Percentiles rank a stretch among this genome's conserved stretches.
Conservation (phyloP, 2,113 vertebrate species). For the Odocoileus hemionus region DNA sequence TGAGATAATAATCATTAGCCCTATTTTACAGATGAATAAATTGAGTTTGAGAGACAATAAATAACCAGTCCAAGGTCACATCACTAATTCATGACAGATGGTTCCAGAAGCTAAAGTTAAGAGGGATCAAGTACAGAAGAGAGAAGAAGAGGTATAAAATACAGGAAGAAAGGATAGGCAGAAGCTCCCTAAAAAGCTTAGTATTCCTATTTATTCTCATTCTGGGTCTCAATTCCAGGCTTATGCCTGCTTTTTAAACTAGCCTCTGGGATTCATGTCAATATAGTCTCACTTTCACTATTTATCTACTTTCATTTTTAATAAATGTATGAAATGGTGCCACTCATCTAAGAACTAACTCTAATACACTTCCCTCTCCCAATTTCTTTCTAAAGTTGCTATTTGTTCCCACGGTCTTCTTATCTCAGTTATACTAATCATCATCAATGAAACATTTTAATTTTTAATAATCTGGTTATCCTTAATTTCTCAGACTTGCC, state of each 20-base stretch:
- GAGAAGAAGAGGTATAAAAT: neutral
- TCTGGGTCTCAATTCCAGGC: neutral
- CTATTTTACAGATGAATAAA: slow-evolving; percentile 47
- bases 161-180: neutral
- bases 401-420: neutral
- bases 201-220: neutral
- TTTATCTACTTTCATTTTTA: neutral
- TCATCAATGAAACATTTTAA: slow-evolving; percentile 5
- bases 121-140: neutral
- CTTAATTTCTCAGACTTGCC: slow-evolving; percentile 22
- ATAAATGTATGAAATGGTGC: neutral
- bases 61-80: neutral
- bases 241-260: neutral
- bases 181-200: neutral
- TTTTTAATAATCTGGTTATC: slow-evolving; percentile 30
- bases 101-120: neutral
- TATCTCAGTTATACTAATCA: neutral
- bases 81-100: slow-evolving; percentile 9
- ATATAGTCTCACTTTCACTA: neutral
- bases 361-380: neutral
- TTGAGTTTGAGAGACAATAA: slow-evolving; percentile 40
- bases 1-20: slow-evolving; percentile 37
- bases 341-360: neutral
- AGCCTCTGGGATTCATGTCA: neutral
- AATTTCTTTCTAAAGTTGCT: neutral